These are phyloP conservation scores for Coreius guichenoti DNA, from an alignment of 2,797 vertebrate species.

Conservation along the genomic window DNA sequence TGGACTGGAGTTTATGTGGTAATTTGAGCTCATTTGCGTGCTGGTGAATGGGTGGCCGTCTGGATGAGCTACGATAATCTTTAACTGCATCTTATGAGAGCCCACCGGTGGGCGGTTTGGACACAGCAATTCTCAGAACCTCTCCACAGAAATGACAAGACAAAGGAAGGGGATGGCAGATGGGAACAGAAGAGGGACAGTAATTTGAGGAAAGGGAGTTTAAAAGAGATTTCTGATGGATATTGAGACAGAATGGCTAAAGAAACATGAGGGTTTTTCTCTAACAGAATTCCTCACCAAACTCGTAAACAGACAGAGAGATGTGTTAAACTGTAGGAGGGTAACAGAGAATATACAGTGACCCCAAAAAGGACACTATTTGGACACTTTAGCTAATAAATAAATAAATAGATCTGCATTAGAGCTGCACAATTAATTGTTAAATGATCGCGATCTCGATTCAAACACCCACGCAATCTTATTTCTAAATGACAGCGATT, in stretches of 20 bases:
- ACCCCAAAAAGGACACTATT: background rate
- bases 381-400: background rate
- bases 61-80: constrained; percentile 23
- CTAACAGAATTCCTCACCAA: background rate
- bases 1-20: constrained; percentile 42
- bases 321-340: constrained; percentile 15
- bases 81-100: constrained; percentile 31
- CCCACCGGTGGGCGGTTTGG: constrained; percentile 26
- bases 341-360: background rate
- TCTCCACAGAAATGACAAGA: constrained; percentile 24
- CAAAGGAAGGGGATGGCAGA: constrained; percentile 26
- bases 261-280: background rate
- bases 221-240: constrained; percentile 22
- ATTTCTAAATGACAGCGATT: background rate
- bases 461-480: background rate
- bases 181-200: constrained; percentile 21
- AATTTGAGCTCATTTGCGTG: constrained; percentile 36
- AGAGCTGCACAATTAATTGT: background rate
- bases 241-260: constrained; percentile 13
- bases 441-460: background rate
- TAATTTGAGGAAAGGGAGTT: constrained; percentile 32
- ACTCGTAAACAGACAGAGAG: constrained; percentile 9
- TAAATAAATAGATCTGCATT: background rate
- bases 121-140: constrained; percentile 34
- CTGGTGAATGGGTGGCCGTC: constrained; percentile 53